Conservation (phyloP, 1,140 invertebrate genomes). For the Drosophila virilis region DNA sequence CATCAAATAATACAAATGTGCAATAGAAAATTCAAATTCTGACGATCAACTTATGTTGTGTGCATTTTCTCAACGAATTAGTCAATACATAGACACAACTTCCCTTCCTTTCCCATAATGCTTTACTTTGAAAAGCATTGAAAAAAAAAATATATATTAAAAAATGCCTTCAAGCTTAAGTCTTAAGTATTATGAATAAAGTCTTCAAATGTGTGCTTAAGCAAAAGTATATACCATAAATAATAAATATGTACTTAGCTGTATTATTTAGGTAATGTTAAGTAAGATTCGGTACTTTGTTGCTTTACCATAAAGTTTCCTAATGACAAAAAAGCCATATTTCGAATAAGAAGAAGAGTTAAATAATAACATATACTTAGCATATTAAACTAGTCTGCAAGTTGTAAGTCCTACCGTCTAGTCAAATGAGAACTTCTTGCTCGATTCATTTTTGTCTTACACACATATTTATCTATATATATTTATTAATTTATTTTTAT, state of each 20-base stretch:
- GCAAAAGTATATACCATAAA: constrained; percentile 55
- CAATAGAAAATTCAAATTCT: background rate
- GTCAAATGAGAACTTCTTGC: constrained; percentile 33
- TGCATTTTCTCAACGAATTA: constrained; percentile 59
- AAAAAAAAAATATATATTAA: constrained; percentile 17
- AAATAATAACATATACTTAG: constrained; percentile 11
- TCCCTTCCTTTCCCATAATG: constrained; percentile 37
- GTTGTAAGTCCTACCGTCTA: constrained; percentile 28
- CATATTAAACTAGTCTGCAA: constrained; percentile 33
- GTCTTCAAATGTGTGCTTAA: constrained; percentile 65
- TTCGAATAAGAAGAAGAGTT: constrained; percentile 14
- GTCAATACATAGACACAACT: constrained; percentile 27
- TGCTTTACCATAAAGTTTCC: constrained; percentile 75
- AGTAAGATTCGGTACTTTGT: constrained; percentile 53
- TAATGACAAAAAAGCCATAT: constrained; percentile 65
- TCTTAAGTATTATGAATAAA: constrained; percentile 76
- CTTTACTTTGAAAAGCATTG: constrained; percentile 18
- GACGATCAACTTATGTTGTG: constrained; percentile 53
- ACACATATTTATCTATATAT: constrained; percentile 24
- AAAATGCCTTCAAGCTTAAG: constrained; percentile 74
- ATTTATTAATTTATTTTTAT: constrained; percentile 44
- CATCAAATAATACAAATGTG: background rate
- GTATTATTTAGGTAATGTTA: constrained; percentile 39
- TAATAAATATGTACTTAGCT: constrained; percentile 19
- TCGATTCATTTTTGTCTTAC: constrained; percentile 19